Percentiles rank a stretch among this genome's conserved stretches.
phyloP scores from a whole-genome alignment of 1,140 invertebrate species.

The Aphaenogaster ashmeadi region DNA sequence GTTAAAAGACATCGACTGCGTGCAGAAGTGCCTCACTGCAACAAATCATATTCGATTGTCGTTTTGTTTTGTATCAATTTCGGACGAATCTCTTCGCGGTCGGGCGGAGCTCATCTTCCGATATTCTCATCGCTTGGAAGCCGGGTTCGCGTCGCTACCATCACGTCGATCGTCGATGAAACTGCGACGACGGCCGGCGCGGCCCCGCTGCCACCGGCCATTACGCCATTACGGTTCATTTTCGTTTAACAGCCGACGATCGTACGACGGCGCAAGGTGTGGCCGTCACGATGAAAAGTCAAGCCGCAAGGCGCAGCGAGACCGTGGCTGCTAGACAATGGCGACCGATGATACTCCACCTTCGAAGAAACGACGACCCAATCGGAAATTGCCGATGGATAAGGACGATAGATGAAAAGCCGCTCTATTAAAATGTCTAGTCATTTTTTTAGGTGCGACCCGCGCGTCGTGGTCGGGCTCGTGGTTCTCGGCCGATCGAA shows the following conservation, averaged over 20 bases:
- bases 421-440: slow-evolving; percentile 77
- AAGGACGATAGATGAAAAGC: slow-evolving; percentile 72
- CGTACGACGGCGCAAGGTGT: slow-evolving; percentile 81
- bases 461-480: neutral
- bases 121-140: slow-evolving; percentile 16
- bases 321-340: slow-evolving; percentile 79
- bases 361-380: slow-evolving; percentile 78
- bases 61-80: slow-evolving; percentile 12
- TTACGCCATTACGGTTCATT: slow-evolving; percentile 85
- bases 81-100: slow-evolving; percentile 9
- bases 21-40: neutral
- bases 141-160: neutral
- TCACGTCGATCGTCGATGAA: slow-evolving; percentile 54
- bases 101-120: neutral
- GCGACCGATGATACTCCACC: slow-evolving; percentile 77
- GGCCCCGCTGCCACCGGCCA: slow-evolving; percentile 73
- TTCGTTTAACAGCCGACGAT: slow-evolving; percentile 80
- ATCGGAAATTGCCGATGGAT: slow-evolving; percentile 86
- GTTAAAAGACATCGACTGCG: slow-evolving; percentile 8
- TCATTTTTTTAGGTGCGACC: slow-evolving; percentile 72
- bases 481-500: slow-evolving; percentile 37
- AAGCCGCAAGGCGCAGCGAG: slow-evolving; percentile 60
- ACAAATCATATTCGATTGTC: slow-evolving; percentile 14
- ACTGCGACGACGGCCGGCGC: slow-evolving; percentile 37
- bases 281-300: slow-evolving; percentile 84